These are phyloP conservation scores for Pseudomugil gertrudae DNA, from an alignment of 2,797 vertebrate species.

Conservation along the genomic window DNA sequence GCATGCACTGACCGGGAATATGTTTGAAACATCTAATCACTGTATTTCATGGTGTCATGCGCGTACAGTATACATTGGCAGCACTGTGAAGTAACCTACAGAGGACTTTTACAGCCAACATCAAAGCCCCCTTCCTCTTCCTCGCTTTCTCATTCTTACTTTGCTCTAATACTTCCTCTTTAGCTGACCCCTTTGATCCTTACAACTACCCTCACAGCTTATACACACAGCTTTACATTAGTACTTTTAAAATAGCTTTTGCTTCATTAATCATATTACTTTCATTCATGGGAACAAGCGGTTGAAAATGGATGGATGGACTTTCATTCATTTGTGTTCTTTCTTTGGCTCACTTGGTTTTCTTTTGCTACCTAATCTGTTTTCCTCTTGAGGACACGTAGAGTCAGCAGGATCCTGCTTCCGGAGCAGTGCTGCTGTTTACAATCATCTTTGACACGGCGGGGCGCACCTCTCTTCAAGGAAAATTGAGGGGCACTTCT, in stretches of 20 bases:
- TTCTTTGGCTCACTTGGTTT: constrained; percentile 34
- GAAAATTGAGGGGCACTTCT: constrained; percentile 60
- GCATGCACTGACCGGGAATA: not conserved
- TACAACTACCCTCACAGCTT: not conserved
- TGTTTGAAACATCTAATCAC: constrained; percentile 2
- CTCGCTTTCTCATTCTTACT: constrained; percentile 24
- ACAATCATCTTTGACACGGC: constrained; percentile 68
- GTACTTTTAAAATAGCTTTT: not conserved
- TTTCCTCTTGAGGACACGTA: constrained; percentile 51
- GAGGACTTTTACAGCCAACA: constrained; percentile 62
- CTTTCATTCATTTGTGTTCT: constrained; percentile 1
- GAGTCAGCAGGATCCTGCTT: constrained; percentile 76
- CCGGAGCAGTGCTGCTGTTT: constrained; percentile 74
- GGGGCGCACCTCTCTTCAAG: constrained; percentile 73
- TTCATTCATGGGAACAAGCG: not conserved
- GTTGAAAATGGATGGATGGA: no score
- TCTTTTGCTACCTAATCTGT: constrained; percentile 34
- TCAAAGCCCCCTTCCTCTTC: constrained; percentile 67
- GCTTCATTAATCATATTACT: not conserved
- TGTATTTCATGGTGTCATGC: not conserved
- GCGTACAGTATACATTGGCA: not conserved
- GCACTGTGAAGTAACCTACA: constrained; percentile 15
- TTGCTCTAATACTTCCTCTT: constrained; percentile 43
- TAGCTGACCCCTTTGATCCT: constrained; percentile 29
- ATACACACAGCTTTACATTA: not conserved